Percentiles rank a stretch among this genome's conserved stretches.
Evolutionary conservation across 2,888 invertebrate genomes (phyloP).

Genomic region (Mamestra brassicae): DNA sequence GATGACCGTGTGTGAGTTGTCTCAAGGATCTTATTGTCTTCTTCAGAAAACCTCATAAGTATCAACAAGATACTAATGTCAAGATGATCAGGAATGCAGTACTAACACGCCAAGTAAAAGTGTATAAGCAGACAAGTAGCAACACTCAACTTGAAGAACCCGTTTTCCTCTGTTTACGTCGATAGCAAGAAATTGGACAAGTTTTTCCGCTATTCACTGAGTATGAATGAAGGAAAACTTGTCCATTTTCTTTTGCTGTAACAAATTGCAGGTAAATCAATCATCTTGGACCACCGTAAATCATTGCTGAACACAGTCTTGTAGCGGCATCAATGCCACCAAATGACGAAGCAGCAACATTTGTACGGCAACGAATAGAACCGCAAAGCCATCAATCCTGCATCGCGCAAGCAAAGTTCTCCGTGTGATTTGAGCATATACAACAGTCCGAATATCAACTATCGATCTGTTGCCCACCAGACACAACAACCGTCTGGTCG

Average conservation of each 20-base stretch:
- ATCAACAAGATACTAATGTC: constrained; percentile 1
- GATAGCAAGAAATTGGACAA: background rate
- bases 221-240: background rate
- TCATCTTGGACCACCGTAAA: background rate
- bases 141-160: background rate
- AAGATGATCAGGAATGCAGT: constrained; percentile 19
- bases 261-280: background rate
- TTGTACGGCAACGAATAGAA: no score
- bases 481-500: no score
- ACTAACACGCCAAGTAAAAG: constrained; percentile 17
- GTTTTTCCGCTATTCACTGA: background rate
- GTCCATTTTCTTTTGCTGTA: background rate
- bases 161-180: constrained; percentile 12
- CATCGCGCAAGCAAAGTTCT: no score
- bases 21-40: background rate
- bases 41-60: background rate
- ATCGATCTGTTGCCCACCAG: no score
- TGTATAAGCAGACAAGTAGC: background rate
- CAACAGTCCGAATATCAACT: no score
- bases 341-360: no score
- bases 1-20: no score
- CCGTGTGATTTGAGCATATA: no score
- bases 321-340: no score
- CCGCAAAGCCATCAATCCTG: no score
- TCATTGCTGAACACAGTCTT: background rate